Conservation (phyloP, 2,113 vertebrate genomes). For the Herpetotheres cachinnans region DNA sequence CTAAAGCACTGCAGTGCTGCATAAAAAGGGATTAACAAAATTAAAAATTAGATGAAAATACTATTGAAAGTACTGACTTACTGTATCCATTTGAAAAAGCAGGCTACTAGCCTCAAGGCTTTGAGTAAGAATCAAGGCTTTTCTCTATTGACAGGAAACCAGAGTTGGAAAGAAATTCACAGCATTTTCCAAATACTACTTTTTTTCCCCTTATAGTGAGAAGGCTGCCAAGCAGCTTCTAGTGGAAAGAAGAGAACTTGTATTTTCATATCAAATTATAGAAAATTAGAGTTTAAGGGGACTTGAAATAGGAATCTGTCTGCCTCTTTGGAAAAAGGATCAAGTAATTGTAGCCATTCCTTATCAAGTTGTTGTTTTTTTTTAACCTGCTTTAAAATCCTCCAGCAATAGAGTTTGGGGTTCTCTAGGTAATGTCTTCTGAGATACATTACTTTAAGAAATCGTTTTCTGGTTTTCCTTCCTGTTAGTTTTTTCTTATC, state of each 20-base stretch:
- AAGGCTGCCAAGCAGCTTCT: not conserved
- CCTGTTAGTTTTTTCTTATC: not conserved
- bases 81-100: not conserved
- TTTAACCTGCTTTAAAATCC: not conserved
- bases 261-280: not conserved
- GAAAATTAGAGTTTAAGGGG: not conserved
- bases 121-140: not conserved
- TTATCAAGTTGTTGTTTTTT: not conserved
- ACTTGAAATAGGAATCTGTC: not conserved
- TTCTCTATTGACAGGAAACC: constrained; percentile 19
- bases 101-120: not conserved
- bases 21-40: not conserved
- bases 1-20: not conserved
- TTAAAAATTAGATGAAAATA: not conserved
- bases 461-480: not conserved
- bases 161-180: not conserved
- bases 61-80: not conserved
- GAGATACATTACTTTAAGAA: not conserved
- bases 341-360: not conserved
- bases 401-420: not conserved
- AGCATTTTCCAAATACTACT: not conserved
- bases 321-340: not conserved
- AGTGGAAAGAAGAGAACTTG: not conserved
- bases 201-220: not conserved
- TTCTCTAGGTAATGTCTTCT: not conserved